phyloP scores from a whole-genome alignment of 2,888 invertebrate species.

The Synanthedon myopaeformis region DNA sequence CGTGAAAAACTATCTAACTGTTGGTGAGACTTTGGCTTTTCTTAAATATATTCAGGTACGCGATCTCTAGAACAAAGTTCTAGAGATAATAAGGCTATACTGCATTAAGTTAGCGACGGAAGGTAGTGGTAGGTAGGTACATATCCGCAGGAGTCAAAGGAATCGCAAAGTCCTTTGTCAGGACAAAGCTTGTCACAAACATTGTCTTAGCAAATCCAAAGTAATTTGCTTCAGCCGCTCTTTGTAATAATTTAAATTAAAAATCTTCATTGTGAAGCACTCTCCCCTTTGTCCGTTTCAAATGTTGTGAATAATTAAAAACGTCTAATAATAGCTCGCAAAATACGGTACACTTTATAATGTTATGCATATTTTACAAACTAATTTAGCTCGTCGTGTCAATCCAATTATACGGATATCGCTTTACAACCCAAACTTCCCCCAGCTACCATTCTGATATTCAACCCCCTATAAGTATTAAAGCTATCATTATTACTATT shows the following conservation, averaged over 20 bases:
- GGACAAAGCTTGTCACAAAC: not conserved
- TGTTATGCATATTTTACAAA: constrained; percentile 51
- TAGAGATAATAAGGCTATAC: too few relatives aligned
- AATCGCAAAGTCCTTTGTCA: not conserved
- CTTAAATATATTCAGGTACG: too few relatives aligned
- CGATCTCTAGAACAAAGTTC: too few relatives aligned
- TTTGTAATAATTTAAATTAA: not conserved
- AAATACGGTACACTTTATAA: constrained; percentile 25
- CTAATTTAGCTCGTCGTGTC: constrained; percentile 44
- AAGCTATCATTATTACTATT: not conserved
- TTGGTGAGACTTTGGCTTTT: too few relatives aligned
- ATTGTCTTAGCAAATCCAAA: not conserved
- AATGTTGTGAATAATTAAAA: constrained; percentile 32
- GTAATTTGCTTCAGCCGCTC: not conserved
- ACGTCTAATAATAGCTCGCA: constrained; percentile 26
- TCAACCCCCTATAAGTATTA: constrained; percentile 17
- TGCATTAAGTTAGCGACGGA: too few relatives aligned
- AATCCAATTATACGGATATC: constrained; percentile 44
- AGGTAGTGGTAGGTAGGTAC: too few relatives aligned
- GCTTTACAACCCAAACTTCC: constrained; percentile 17
- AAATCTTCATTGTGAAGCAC: not conserved
- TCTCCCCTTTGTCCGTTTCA: not conserved
- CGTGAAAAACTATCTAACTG: too few relatives aligned
- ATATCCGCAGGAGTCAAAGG: not conserved
- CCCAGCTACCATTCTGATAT: constrained; percentile 28